Evolutionary conservation across 2,888 invertebrate genomes (phyloP).

Genomic region (Diogma glabrata): DNA sequence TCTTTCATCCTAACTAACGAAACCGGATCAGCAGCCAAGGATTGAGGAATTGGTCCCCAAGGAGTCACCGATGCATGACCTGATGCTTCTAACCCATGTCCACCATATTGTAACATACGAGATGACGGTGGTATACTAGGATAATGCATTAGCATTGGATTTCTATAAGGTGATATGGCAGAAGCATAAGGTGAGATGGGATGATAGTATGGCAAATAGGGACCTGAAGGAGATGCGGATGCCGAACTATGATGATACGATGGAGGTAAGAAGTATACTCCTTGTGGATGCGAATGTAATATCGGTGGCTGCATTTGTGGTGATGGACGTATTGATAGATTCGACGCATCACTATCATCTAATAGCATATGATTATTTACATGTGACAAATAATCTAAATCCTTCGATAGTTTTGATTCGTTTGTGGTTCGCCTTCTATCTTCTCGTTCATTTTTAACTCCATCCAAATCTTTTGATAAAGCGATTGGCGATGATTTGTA

Average conservation of each 20-base stretch:
- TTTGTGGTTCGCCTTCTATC: conserved; percentile 1
- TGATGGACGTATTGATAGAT: conserved; percentile 2
- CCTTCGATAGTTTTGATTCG: not conserved
- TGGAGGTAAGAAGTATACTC: conserved; percentile 20
- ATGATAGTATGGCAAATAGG: conserved; percentile 8
- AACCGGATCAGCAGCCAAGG: conserved; percentile 23
- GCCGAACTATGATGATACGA: conserved; percentile 32
- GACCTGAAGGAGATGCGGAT: conserved; percentile 26
- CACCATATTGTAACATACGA: conserved; percentile 25
- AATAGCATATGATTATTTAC: conserved; percentile 3
- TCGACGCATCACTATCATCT: conserved; percentile 8
- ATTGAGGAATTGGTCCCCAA: conserved; percentile 18
- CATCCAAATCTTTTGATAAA: not conserved
- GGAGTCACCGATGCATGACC: conserved; percentile 21
- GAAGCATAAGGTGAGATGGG: conserved; percentile 28
- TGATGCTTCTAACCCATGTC: conserved; percentile 14
- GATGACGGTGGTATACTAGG: conserved; percentile 27
- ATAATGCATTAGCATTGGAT: conserved; percentile 42
- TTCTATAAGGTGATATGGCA: conserved; percentile 37
- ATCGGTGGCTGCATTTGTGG: not conserved
- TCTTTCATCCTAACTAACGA: conserved; percentile 35
- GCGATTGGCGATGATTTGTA: not conserved
- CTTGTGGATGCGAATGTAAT: conserved; percentile 1
- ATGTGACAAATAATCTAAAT: conserved; percentile 4
- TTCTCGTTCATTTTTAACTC: not conserved